A percentile compares a stretch with the other conserved stretches of the same genome.
phyloP scores from a whole-genome alignment of 2,888 invertebrate genomes.

The Drosophila greeni region DNA sequence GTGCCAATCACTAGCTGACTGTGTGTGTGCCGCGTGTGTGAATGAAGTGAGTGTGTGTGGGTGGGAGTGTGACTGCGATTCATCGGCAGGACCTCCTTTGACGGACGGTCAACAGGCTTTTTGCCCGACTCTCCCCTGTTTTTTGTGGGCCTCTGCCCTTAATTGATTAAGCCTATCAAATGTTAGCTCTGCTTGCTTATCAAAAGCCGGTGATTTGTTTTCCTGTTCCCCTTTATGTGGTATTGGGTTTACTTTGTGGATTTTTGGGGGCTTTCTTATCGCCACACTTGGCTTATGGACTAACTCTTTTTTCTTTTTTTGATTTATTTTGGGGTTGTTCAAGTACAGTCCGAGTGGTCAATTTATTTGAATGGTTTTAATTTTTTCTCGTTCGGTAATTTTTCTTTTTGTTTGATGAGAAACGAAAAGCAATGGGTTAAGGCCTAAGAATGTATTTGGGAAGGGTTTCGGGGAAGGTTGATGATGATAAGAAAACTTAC shows the following conservation, averaged over 20 bases:
- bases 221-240: slow-evolving; percentile 19
- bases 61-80: slow-evolving; percentile 28
- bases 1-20: slow-evolving; percentile 48
- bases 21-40: slow-evolving; percentile 22
- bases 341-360: slow-evolving; percentile 54
- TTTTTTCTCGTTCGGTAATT: slow-evolving; percentile 24
- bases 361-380: slow-evolving; percentile 26
- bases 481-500: slow-evolving; percentile 82
- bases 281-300: slow-evolving; percentile 37
- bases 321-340: background rate
- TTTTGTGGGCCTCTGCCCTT: slow-evolving; percentile 36
- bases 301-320: slow-evolving; percentile 7
- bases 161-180: slow-evolving; percentile 68
- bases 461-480: background rate
- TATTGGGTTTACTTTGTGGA: slow-evolving; percentile 17
- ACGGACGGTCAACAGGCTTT: slow-evolving; percentile 41
- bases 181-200: slow-evolving; percentile 36
- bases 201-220: slow-evolving; percentile 23
- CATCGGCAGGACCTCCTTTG: slow-evolving; percentile 34
- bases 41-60: slow-evolving; percentile 2
- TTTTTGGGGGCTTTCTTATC: slow-evolving; percentile 13
- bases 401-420: slow-evolving; percentile 33
- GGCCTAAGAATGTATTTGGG: slow-evolving; percentile 5
- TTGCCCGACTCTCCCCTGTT: slow-evolving; percentile 5
- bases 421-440: slow-evolving; percentile 53